These are phyloP conservation scores for Spinus pinus DNA, from an alignment of 2,797 vertebrate genomes.

Conservation along the genomic window DNA sequence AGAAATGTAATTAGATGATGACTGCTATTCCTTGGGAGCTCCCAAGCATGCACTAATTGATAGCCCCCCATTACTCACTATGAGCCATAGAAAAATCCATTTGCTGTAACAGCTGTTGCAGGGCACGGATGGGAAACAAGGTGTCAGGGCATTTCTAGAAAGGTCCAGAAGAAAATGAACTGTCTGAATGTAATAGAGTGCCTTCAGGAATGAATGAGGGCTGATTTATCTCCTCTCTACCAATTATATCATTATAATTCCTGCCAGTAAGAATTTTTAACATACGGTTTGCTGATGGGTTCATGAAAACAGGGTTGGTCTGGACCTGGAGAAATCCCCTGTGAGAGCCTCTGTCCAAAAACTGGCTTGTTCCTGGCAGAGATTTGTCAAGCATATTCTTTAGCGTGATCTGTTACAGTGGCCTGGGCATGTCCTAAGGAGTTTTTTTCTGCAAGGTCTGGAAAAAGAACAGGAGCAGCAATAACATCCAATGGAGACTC, in stretches of 20 bases:
- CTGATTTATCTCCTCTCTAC: not conserved
- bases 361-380: not conserved
- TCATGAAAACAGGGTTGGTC: not conserved
- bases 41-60: constrained; percentile 49
- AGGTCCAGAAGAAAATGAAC: constrained; percentile 48
- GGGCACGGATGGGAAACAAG: not conserved
- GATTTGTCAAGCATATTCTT: not conserved
- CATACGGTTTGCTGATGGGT: constrained; percentile 37
- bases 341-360: constrained; percentile 21
- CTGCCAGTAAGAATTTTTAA: constrained; percentile 22
- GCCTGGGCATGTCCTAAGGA: not conserved
- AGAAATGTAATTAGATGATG: constrained; percentile 52
- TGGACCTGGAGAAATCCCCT: not conserved
- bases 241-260: not conserved
- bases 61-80: constrained; percentile 27
- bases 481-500: not conserved
- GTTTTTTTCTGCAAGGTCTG: not conserved
- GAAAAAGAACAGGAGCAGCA: not conserved
- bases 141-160: constrained; percentile 37
- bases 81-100: constrained; percentile 20
- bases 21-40: constrained; percentile 36
- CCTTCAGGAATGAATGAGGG: constrained; percentile 18
- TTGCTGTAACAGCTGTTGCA: constrained; percentile 52
- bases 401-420: not conserved
- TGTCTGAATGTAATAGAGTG: not conserved